A percentile compares a stretch with the other conserved stretches of the same genome.
Conservation (phyloP, 2,113 vertebrate genomes). For the Pithys albifrons region DNA sequence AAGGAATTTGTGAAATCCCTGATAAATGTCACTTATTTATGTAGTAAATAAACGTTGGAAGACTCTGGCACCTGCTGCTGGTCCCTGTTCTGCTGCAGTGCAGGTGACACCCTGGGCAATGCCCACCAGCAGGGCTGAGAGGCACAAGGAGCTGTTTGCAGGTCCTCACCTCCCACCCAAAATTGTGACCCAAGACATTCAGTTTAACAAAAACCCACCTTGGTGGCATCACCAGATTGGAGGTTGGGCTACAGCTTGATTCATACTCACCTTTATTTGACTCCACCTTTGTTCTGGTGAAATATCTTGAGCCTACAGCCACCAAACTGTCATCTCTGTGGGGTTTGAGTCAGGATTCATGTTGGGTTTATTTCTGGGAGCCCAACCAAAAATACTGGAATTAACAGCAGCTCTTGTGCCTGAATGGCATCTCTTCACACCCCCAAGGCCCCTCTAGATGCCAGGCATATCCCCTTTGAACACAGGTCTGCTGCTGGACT, state of each 20-base stretch:
- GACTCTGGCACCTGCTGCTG: not conserved
- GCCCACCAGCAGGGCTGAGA: rapidly evolving
- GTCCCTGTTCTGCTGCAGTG: rapidly evolving
- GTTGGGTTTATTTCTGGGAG: not conserved
- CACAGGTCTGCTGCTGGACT: not conserved
- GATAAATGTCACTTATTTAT: slow-evolving; percentile 3
- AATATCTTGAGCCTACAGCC: rapidly evolving
- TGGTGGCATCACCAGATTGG: not conserved
- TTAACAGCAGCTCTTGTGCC: not conserved
- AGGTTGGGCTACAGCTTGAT: not conserved
- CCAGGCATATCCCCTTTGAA: not conserved
- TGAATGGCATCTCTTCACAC: not conserved
- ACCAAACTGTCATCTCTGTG: not conserved
- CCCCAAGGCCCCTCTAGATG: not conserved
- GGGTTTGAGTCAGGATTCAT: not conserved
- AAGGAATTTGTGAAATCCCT: not conserved
- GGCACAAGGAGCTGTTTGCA: not conserved
- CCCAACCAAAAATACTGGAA: rapidly evolving
- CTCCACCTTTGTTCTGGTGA: rapidly evolving
- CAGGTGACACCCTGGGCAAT: not conserved
- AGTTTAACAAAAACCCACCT: not conserved
- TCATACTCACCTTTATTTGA: not conserved
- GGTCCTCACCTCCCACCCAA: not conserved
- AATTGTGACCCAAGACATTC: not conserved
- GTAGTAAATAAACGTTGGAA: slow-evolving; percentile 47